These are phyloP conservation scores for Diaphora mendica DNA, from an alignment of 2,888 invertebrate genomes.

Conservation along the genomic window DNA sequence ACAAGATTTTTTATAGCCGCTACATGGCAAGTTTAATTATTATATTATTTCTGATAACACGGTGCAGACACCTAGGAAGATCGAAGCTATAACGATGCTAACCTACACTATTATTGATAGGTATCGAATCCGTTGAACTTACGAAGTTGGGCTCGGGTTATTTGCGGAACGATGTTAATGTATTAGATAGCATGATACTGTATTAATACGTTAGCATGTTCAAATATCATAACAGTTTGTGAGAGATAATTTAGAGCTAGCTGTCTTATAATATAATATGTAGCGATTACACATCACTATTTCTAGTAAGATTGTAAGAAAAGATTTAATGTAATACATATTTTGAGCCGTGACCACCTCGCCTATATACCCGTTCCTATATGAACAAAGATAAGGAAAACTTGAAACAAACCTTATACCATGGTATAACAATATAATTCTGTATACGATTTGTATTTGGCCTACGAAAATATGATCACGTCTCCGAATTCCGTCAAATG, in stretches of 20 bases:
- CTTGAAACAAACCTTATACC: too few species aligned
- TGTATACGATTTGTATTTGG: too few species aligned
- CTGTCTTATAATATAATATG: not conserved
- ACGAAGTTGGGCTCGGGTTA: slow-evolving; percentile 7
- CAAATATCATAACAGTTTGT: not conserved
- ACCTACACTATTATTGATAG: slow-evolving; percentile 26
- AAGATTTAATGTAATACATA: too few species aligned
- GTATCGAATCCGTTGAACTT: slow-evolving; percentile 21
- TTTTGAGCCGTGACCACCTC: too few species aligned
- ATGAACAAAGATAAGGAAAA: too few species aligned
- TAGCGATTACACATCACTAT: not conserved
- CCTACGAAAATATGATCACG: too few species aligned
- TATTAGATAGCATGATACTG: slow-evolving; percentile 19
- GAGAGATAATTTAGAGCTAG: not conserved
- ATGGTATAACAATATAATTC: too few species aligned
- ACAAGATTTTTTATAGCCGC: not conserved
- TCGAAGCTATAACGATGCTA: slow-evolving; percentile 5
- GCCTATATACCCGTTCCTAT: too few species aligned
- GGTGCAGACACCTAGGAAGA: not conserved
- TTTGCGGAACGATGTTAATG: slow-evolving; percentile 6
- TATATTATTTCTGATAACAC: not conserved
- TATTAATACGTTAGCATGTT: slow-evolving; percentile 41
- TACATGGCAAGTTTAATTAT: not conserved
- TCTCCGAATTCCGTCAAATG: too few species aligned
- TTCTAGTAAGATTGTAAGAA: not conserved